These are phyloP conservation scores for Cololabis saira DNA, from an alignment of 2,113 vertebrate genomes.

Conservation along the genomic window DNA sequence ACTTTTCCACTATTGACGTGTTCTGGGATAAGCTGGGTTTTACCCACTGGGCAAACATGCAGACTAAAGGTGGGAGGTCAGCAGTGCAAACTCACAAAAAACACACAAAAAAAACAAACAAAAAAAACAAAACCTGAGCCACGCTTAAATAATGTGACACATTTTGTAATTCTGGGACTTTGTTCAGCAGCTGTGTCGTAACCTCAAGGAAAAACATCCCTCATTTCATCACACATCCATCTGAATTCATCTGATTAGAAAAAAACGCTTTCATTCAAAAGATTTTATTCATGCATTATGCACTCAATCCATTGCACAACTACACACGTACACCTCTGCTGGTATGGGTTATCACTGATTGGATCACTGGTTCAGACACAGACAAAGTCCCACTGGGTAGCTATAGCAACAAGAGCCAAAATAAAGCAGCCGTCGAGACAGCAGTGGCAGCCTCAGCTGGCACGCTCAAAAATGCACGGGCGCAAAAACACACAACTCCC, in stretches of 20 bases:
- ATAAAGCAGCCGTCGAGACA: conserved; percentile 71
- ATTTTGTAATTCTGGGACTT: conserved; percentile 12
- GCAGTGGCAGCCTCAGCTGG: conserved; percentile 57
- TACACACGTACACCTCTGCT: conserved; percentile 24
- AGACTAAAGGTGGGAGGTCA: conserved; percentile 55
- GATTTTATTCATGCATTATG: not conserved
- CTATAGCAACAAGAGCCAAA: conserved; percentile 75
- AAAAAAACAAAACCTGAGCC: not conserved
- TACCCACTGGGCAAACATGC: conserved; percentile 54
- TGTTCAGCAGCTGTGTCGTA: not conserved
- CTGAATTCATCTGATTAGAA: not conserved
- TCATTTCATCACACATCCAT: not conserved
- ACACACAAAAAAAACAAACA: not conserved
- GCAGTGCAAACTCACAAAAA: conserved; percentile 6
- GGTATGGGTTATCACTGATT: conserved; percentile 45
- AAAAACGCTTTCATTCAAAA: not conserved
- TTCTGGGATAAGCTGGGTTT: conserved; percentile 33
- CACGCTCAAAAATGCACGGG: conserved; percentile 27
- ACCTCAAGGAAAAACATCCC: not conserved
- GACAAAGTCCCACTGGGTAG: conserved; percentile 69
- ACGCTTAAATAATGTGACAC: not conserved
- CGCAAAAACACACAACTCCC: conserved; percentile 36
- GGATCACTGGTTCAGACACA: conserved; percentile 58
- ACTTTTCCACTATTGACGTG: conserved; percentile 65
- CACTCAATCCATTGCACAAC: not conserved